phyloP scores from a whole-genome alignment of 2,797 vertebrate genomes.

The Sebastes miniatus region DNA sequence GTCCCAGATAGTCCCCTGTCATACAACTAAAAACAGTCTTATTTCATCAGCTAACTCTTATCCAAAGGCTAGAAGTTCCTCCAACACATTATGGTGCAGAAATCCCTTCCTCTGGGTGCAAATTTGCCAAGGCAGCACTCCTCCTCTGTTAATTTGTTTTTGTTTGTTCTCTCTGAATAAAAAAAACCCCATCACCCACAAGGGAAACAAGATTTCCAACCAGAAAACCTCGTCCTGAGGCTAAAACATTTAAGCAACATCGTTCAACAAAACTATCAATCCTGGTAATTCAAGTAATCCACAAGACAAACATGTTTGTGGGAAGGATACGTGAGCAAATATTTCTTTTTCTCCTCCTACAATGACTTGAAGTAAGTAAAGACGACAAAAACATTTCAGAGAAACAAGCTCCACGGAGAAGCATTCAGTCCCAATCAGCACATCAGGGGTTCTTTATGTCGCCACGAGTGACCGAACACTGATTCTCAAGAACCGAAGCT shows the following conservation, averaged over 20 bases:
- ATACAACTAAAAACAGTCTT: background rate
- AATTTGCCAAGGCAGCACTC: constrained; percentile 31
- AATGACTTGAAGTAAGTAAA: background rate
- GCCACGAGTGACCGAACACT: background rate
- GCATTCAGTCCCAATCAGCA: background rate
- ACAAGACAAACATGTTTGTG: constrained; percentile 21
- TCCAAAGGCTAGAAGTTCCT: constrained; percentile 16
- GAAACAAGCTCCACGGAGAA: background rate
- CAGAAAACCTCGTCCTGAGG: constrained; percentile 15
- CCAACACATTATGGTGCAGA: constrained; percentile 15
- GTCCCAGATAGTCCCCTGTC: background rate
- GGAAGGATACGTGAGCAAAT: background rate
- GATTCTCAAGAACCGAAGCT: background rate
- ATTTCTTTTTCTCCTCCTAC: background rate
- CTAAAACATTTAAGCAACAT: constrained; percentile 20
- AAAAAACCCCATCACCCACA: constrained; percentile 36
- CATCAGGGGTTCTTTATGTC: background rate
- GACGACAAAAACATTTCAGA: background rate
- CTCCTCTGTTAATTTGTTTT: constrained; percentile 50
- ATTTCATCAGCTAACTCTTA: constrained; percentile 31
- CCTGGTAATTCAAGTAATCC: constrained; percentile 13
- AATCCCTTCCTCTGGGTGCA: constrained; percentile 28
- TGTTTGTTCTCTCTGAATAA: constrained; percentile 47
- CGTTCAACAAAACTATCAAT: constrained; percentile 16
- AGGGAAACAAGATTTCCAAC: constrained; percentile 29